Evolutionary conservation across 2,797 vertebrate genomes (phyloP).

Genomic region (Enteromius unitaeniatus): DNA sequence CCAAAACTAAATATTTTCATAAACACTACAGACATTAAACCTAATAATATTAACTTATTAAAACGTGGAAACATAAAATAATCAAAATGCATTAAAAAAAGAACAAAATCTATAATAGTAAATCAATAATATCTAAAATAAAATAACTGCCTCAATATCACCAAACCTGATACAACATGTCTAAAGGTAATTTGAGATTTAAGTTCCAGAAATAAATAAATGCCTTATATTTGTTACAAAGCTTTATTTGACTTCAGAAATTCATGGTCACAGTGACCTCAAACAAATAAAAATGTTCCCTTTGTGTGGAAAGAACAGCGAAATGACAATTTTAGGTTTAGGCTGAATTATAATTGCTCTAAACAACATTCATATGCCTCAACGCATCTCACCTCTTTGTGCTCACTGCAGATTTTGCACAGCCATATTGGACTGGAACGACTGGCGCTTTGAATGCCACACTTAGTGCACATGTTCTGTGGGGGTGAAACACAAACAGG

Average conservation of each 20-base stretch:
- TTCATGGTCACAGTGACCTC: neutral
- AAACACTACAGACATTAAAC: no score
- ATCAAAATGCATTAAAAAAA: neutral
- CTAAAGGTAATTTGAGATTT: neutral
- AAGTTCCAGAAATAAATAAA: neutral
- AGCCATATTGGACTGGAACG: slow-evolving; percentile 84
- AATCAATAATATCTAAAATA: neutral
- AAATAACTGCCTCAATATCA: neutral
- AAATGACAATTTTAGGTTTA: neutral
- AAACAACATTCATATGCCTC: neutral
- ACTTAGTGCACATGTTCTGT: slow-evolving; percentile 92
- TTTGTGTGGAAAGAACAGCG: neutral
- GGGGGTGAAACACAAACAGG: slow-evolving; percentile 17
- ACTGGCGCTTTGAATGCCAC: slow-evolving; percentile 84
- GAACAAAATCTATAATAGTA: neutral
- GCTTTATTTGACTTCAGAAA: neutral
- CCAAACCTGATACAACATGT: neutral
- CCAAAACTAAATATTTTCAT: no score
- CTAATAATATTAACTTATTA: no score
- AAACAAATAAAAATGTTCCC: neutral
- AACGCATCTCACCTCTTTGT: slow-evolving; percentile 86
- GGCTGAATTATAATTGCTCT: neutral
- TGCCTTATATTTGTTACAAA: neutral
- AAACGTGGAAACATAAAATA: neutral
- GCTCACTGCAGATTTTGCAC: slow-evolving; percentile 93